Conservation (phyloP, 1,140 invertebrate genomes). For the Lanistes nyassanus region DNA sequence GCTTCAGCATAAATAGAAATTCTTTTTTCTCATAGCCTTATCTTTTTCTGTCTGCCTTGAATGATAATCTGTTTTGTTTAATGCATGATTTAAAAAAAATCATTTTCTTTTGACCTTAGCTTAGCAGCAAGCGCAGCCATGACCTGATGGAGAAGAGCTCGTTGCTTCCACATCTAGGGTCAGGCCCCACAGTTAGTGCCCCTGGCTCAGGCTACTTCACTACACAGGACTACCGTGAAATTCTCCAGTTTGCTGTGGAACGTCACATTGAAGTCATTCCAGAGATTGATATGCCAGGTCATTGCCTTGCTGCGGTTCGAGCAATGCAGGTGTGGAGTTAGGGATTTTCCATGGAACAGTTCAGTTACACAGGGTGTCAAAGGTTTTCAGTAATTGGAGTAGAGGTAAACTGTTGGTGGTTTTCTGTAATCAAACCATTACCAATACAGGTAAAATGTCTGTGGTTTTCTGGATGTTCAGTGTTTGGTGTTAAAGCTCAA, state of each 20-base stretch:
- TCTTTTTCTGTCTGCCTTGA: too few relatives aligned
- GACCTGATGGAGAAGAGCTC: constrained; percentile 46
- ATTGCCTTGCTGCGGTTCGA: constrained; percentile 60
- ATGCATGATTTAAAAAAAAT: background rate
- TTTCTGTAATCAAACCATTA: background rate
- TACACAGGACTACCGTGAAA: constrained; percentile 57
- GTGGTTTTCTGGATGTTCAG: too few relatives aligned
- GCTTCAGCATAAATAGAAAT: too few relatives aligned
- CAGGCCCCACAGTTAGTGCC: constrained; percentile 47
- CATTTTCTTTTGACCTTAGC: constrained; percentile 33
- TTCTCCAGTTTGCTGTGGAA: constrained; percentile 51
- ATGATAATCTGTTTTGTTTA: too few relatives aligned
- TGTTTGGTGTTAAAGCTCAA: too few relatives aligned
- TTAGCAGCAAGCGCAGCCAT: constrained; percentile 57
- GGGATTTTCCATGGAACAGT: background rate
- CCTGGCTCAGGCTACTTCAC: constrained; percentile 56
- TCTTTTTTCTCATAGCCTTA: too few relatives aligned
- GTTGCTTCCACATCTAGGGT: constrained; percentile 57
- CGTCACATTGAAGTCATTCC: constrained; percentile 62
- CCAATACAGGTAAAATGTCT: too few relatives aligned
- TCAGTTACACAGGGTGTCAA: background rate
- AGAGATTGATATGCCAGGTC: constrained; percentile 65
- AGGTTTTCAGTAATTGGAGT: background rate
- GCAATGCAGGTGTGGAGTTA: constrained; percentile 55
- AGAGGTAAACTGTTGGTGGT: background rate